phyloP scores from a whole-genome alignment of 2,888 invertebrate genomes.

The Athetis lepigone region DNA sequence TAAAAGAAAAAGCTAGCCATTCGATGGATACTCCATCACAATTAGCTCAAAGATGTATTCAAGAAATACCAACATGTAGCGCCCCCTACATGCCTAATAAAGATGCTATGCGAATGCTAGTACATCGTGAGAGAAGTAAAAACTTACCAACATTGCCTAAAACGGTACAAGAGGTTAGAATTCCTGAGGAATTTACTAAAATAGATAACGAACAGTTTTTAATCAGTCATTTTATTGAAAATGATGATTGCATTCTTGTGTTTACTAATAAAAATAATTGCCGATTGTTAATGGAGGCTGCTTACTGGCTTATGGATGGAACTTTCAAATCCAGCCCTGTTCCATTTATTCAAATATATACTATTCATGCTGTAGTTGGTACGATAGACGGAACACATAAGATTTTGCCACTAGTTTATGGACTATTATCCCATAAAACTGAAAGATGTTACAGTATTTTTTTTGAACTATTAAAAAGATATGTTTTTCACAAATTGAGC shows the following conservation, averaged over 20 bases:
- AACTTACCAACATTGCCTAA: constrained; percentile 1
- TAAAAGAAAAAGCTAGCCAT: constrained; percentile 19
- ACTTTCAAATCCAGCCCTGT: constrained; percentile 8
- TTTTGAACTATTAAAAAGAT: constrained; percentile 8
- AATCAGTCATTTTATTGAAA: constrained; percentile 9
- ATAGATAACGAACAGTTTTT: constrained; percentile 7
- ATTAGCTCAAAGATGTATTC: background rate
- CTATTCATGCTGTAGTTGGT: constrained; percentile 20
- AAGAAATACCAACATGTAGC: background rate
- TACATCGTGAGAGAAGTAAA: constrained; percentile 1
- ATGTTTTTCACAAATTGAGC: background rate
- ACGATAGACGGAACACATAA: constrained; percentile 12
- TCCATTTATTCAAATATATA: constrained; percentile 12
- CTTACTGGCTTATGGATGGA: constrained; percentile 21
- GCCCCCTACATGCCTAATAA: background rate
- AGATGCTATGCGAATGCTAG: background rate
- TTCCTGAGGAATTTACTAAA: constrained; percentile 1
- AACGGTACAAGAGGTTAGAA: background rate
- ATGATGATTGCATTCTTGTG: constrained; percentile 2
- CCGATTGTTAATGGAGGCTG: background rate
- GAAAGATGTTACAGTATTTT: constrained; percentile 14
- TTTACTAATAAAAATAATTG: background rate
- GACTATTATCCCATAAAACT: constrained; percentile 22
- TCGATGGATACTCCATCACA: constrained; percentile 12
- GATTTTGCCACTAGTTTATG: constrained; percentile 16